phyloP scores from a whole-genome alignment of 2,888 invertebrate genomes.

The Tholera decimalis region DNA sequence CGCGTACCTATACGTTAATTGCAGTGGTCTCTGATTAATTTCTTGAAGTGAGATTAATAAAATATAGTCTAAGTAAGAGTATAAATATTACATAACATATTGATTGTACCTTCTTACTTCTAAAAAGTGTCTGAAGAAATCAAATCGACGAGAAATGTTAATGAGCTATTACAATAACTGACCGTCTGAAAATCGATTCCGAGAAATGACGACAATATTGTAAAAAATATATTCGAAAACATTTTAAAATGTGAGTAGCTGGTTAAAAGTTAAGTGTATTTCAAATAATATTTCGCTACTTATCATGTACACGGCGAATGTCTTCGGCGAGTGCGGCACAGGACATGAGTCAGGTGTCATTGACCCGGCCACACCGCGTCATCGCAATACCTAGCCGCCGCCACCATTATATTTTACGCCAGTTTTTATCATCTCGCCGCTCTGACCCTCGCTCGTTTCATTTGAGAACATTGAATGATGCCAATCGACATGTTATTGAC shows the following conservation, averaged over 20 bases:
- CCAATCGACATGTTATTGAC: constrained; percentile 56
- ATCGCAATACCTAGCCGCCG: constrained; percentile 81
- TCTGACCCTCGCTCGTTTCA: constrained; percentile 56
- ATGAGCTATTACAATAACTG: constrained; percentile 7
- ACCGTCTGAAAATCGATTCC: constrained; percentile 4
- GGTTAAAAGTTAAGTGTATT: constrained; percentile 46
- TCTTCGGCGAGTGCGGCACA: constrained; percentile 76
- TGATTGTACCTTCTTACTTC: not conserved
- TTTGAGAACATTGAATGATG: constrained; percentile 54
- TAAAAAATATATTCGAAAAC: constrained; percentile 10
- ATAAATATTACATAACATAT: not conserved
- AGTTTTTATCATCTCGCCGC: constrained; percentile 65
- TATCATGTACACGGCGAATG: constrained; percentile 75
- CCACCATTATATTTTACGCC: constrained; percentile 80
- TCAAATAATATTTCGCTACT: constrained; percentile 70
- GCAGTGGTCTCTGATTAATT: constrained; percentile 27
- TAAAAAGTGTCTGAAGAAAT: not conserved
- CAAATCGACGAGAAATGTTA: not conserved
- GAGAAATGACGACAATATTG: not conserved
- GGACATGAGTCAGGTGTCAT: constrained; percentile 89
- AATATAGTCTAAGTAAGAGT: constrained; percentile 5
- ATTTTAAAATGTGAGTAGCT: constrained; percentile 25
- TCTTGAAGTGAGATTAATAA: constrained; percentile 18
- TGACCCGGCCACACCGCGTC: constrained; percentile 80
- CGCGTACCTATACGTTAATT: constrained; percentile 51